Conservation (phyloP, 2,888 invertebrate species). For the Marronus borbonicus region DNA sequence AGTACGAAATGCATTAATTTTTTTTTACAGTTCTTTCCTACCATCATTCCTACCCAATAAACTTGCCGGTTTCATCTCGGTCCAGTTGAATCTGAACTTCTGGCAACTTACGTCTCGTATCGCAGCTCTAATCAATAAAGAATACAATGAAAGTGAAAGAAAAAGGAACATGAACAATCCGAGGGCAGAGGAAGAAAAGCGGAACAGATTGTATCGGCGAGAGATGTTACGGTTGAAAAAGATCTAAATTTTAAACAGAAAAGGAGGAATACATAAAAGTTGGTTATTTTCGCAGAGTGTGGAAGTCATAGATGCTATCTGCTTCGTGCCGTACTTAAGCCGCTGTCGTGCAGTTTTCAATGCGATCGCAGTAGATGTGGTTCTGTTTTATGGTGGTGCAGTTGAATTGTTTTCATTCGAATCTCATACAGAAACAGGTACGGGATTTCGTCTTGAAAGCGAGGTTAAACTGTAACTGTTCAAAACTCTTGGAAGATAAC, state of each 20-base stretch:
- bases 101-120: constrained; percentile 5
- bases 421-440: no score
- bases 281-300: background rate
- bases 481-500: no score
- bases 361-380: background rate
- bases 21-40: background rate
- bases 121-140: background rate
- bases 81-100: constrained; percentile 18
- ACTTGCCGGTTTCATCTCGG: constrained; percentile 2
- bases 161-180: background rate
- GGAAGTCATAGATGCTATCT: background rate
- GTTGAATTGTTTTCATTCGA: background rate
- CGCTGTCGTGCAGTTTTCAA: background rate
- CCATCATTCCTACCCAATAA: background rate
- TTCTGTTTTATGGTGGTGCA: background rate
- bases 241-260: constrained; percentile 11
- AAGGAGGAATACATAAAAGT: constrained; percentile 8
- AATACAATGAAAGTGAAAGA: background rate
- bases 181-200: background rate
- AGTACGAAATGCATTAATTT: background rate
- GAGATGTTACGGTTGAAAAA: background rate
- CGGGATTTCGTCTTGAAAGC: no score
- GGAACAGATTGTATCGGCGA: background rate
- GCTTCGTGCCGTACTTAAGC: background rate
- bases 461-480: no score